Conservation (phyloP, 2,113 vertebrate genomes). For the Larimichthys crocea region DNA sequence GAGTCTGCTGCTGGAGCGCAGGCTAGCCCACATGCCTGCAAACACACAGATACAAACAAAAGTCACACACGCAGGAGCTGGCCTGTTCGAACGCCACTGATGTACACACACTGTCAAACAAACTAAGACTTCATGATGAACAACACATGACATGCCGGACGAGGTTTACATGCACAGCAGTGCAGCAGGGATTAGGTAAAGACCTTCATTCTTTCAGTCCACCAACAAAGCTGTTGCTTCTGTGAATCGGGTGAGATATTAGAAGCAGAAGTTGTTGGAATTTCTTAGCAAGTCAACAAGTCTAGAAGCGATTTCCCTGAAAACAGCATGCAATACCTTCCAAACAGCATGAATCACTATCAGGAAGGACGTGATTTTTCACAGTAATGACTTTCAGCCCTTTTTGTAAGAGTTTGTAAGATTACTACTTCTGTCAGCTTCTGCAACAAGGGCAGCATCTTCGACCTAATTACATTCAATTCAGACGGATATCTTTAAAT, state of each 20-base stretch:
- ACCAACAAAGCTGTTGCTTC: slow-evolving; percentile 42
- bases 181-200: slow-evolving; percentile 56
- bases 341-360: slow-evolving; percentile 32
- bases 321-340: slow-evolving; percentile 56
- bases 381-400: slow-evolving; percentile 34
- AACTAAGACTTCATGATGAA: slow-evolving; percentile 56
- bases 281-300: slow-evolving; percentile 64
- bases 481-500: background rate
- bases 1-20: slow-evolving; percentile 94
- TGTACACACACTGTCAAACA: slow-evolving; percentile 69
- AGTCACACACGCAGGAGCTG: slow-evolving; percentile 27
- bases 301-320: slow-evolving; percentile 53
- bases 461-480: background rate
- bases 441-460: background rate
- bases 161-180: slow-evolving; percentile 67
- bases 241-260: slow-evolving; percentile 44
- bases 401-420: background rate
- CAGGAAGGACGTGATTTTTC: slow-evolving; percentile 53
- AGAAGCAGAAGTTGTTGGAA: slow-evolving; percentile 68
- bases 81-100: slow-evolving; percentile 31
- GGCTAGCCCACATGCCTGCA: slow-evolving; percentile 96
- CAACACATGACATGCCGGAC: slow-evolving; percentile 62
- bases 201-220: slow-evolving; percentile 50
- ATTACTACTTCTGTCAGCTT: background rate
- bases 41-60: slow-evolving; percentile 54